Evolutionary conservation across 2,888 invertebrate genomes (phyloP).

Genomic region (Caenorhabditis afra): DNA sequence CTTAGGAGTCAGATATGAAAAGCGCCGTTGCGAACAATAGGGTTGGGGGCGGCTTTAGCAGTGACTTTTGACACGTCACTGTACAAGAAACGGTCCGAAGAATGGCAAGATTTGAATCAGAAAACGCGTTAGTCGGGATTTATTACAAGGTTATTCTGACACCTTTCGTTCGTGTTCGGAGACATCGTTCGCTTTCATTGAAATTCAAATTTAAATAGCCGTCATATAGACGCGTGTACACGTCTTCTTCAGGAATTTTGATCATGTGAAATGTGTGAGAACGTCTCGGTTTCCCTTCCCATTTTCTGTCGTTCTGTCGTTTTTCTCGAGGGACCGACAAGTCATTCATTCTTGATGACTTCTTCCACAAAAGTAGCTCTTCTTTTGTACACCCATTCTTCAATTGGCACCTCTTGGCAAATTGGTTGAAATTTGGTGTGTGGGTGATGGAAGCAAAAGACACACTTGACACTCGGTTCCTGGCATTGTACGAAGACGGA

Average conservation of each 20-base stretch:
- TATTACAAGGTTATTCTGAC: constrained; percentile 52
- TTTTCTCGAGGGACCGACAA: constrained; percentile 22
- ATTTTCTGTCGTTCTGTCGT: constrained; percentile 19
- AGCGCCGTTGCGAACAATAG: constrained; percentile 4
- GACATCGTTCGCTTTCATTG: constrained; percentile 28
- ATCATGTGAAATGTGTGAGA: constrained; percentile 42
- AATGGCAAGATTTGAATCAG: constrained; percentile 33
- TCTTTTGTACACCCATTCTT: constrained; percentile 15
- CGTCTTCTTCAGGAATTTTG: constrained; percentile 7
- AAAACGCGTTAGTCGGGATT: constrained; percentile 52
- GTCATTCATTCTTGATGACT: constrained; percentile 45
- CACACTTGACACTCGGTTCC: constrained; percentile 49
- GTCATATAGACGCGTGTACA: constrained; percentile 30
- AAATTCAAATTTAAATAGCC: constrained; percentile 46
- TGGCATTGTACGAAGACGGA: constrained; percentile 46
- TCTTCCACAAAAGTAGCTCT: constrained; percentile 39
- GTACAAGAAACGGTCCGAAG: constrained; percentile 4
- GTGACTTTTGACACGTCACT: constrained; percentile 44
- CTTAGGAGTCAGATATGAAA: constrained; percentile 13
- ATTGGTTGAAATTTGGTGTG: constrained; percentile 46
- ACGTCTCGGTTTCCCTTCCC: background rate
- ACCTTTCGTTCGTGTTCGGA: constrained; percentile 32
- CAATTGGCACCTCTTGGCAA: constrained; percentile 45
- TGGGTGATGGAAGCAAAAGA: constrained; percentile 21
- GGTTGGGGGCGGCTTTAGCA: background rate